Evolutionary conservation across 2,888 invertebrate genomes (phyloP).

Genomic region (Phymatocera aterrima): DNA sequence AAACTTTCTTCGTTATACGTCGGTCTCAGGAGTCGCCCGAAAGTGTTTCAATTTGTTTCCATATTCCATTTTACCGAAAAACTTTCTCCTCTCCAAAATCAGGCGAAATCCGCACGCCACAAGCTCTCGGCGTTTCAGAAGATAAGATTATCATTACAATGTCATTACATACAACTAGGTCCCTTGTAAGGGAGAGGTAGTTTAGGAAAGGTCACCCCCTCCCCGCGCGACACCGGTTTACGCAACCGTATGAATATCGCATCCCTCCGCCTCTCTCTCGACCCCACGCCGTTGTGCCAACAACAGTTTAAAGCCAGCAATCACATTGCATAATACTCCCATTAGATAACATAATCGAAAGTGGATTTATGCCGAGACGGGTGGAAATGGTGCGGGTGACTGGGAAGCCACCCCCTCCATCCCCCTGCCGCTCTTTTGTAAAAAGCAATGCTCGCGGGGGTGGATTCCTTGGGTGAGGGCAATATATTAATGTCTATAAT

Average conservation of each 20-base stretch:
- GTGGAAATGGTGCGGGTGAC: conserved; percentile 38
- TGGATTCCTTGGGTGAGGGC: conserved; percentile 53
- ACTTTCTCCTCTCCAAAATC: neutral
- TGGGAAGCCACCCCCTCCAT: conserved; percentile 31
- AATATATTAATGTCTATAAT: conserved; percentile 39
- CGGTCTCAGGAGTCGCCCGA: neutral
- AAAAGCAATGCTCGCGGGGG: conserved; percentile 37
- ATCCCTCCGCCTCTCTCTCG: conserved; percentile 22
- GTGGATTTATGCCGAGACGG: conserved; percentile 68
- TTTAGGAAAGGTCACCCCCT: conserved; percentile 38
- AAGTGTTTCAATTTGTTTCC: conserved; percentile 45
- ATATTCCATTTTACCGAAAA: conserved; percentile 20
- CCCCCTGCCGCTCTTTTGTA: too few relatives aligned
- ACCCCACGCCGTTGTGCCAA: conserved; percentile 51
- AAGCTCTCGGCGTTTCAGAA: neutral
- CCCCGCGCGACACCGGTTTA: conserved; percentile 38
- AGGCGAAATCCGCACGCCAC: neutral
- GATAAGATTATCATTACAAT: conserved; percentile 55
- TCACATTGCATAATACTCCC: conserved; percentile 72
- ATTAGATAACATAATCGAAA: conserved; percentile 74
- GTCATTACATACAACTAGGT: conserved; percentile 58
- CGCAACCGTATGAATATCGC: conserved; percentile 47
- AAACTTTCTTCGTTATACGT: conserved; percentile 28
- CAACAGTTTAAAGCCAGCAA: conserved; percentile 70
- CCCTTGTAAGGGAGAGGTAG: conserved; percentile 45